phyloP scores from a whole-genome alignment of 2,888 invertebrate species.

The Eupithecia exiguata region DNA sequence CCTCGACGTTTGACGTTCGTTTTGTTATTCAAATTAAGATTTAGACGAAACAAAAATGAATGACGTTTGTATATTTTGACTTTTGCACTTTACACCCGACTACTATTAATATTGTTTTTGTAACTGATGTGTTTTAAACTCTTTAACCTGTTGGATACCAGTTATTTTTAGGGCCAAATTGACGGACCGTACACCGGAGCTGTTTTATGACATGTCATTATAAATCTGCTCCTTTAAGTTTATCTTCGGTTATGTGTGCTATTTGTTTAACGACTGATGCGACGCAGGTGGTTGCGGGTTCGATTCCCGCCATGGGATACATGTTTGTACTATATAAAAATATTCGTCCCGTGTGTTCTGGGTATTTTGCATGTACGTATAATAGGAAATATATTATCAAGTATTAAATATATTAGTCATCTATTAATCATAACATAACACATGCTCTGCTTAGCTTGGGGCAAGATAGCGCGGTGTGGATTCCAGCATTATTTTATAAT shows the following conservation, averaged over 20 bases:
- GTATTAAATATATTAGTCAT: too few relatives aligned
- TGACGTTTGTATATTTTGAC: slow-evolving; percentile 21
- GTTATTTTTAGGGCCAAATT: not conserved
- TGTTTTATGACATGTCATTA: not conserved
- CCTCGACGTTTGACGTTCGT: slow-evolving; percentile 16
- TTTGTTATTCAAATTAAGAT: slow-evolving; percentile 31
- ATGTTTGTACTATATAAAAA: too few relatives aligned
- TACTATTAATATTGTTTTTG: not conserved
- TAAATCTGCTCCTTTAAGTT: not conserved
- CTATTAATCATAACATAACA: too few relatives aligned
- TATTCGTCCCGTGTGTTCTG: too few relatives aligned
- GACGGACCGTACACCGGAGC: not conserved
- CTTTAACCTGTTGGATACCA: not conserved
- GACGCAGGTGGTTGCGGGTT: too few relatives aligned
- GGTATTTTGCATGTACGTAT: too few relatives aligned
- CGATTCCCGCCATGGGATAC: too few relatives aligned
- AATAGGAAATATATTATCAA: too few relatives aligned
- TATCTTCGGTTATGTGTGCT: not conserved
- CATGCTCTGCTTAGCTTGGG: too few relatives aligned
- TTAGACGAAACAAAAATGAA: slow-evolving; percentile 22
- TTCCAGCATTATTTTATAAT: too few relatives aligned
- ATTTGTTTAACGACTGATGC: too few relatives aligned
- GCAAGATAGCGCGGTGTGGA: too few relatives aligned
- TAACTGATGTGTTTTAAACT: not conserved
- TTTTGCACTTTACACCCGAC: slow-evolving; percentile 14